phyloP scores from a whole-genome alignment of 1,140 invertebrate species.

The Drosophila lacteicornis region DNA sequence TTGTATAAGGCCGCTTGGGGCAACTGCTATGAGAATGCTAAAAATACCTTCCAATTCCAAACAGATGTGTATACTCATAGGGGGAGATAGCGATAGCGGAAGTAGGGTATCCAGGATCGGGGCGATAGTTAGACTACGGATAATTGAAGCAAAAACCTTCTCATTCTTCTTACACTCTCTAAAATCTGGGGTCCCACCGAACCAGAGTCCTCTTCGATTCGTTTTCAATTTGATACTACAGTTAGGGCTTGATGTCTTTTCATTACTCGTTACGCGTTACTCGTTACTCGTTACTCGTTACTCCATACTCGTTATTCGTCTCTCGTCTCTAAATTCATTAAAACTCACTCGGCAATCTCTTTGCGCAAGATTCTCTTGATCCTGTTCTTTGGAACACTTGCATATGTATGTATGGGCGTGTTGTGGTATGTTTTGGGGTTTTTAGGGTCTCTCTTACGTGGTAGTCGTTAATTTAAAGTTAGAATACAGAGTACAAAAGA shows the following conservation, averaged over 20 bases:
- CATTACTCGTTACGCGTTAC: no score
- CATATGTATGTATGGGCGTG: slow-evolving; percentile 44
- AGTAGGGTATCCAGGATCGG: background rate
- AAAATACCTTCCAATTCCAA: slow-evolving; percentile 36
- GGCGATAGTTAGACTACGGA: slow-evolving; percentile 33
- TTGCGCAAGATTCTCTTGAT: slow-evolving; percentile 27
- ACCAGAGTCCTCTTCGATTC: slow-evolving; percentile 3
- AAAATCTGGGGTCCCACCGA: slow-evolving; percentile 24
- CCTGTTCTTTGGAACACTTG: slow-evolving; percentile 56
- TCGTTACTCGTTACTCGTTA: background rate
- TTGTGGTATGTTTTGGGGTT: slow-evolving; percentile 12
- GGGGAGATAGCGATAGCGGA: slow-evolving; percentile 9
- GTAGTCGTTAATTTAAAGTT: slow-evolving; percentile 44
- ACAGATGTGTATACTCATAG: slow-evolving; percentile 17
- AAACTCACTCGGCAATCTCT: slow-evolving; percentile 57
- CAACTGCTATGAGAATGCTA: slow-evolving; percentile 67
- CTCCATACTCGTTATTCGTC: background rate
- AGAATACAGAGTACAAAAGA: slow-evolving; percentile 37
- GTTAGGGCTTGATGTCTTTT: background rate
- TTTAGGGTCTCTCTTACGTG: slow-evolving; percentile 25
- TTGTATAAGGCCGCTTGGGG: slow-evolving; percentile 72
- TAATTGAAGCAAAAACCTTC: slow-evolving; percentile 47
- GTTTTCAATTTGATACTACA: slow-evolving; percentile 11
- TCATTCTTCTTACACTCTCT: slow-evolving; percentile 20
- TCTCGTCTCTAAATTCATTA: slow-evolving; percentile 58